phyloP scores from a whole-genome alignment of 2,888 invertebrate species.

The Meiosimyza platycephala region DNA sequence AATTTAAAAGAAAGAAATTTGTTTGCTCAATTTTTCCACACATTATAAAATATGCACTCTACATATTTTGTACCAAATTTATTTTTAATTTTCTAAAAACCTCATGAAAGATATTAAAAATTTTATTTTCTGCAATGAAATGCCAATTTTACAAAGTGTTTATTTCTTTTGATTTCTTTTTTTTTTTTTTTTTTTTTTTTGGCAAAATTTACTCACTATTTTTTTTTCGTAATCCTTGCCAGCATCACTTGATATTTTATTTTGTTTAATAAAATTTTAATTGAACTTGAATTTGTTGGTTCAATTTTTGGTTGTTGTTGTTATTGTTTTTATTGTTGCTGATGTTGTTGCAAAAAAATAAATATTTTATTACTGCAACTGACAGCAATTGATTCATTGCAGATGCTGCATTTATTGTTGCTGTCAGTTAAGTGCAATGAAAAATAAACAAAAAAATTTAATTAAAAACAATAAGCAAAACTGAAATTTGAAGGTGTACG shows the following conservation, averaged over 20 bases:
- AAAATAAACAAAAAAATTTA: too few relatives aligned
- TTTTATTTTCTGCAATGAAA: conserved; percentile 5
- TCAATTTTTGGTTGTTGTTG: not conserved
- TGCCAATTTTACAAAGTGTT: conserved; percentile 1
- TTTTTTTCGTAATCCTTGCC: not conserved
- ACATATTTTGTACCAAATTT: too few relatives aligned
- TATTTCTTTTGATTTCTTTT: not conserved
- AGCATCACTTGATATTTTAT: not conserved
- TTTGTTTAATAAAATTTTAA: conserved; percentile 16
- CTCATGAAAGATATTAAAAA: not conserved
- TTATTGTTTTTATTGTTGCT: not conserved
- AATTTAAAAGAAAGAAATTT: too few relatives aligned
- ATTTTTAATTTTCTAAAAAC: too few relatives aligned
- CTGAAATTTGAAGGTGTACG: too few relatives aligned
- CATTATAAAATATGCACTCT: too few relatives aligned
- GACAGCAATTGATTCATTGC: conserved; percentile 19
- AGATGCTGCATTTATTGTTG: conserved; percentile 13
- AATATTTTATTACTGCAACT: conserved; percentile 10
- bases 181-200: not conserved
- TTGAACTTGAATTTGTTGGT: conserved; percentile 21
- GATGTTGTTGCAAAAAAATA: conserved; percentile 5
- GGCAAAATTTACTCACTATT: not conserved
- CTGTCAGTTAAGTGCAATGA: not conserved
- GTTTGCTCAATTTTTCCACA: too few relatives aligned
- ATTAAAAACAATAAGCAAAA: too few relatives aligned